Percentiles rank a stretch among this genome's conserved stretches.
Evolutionary conservation across 2,888 invertebrate genomes (phyloP).

Genomic region (Tupiocoris notatus): DNA sequence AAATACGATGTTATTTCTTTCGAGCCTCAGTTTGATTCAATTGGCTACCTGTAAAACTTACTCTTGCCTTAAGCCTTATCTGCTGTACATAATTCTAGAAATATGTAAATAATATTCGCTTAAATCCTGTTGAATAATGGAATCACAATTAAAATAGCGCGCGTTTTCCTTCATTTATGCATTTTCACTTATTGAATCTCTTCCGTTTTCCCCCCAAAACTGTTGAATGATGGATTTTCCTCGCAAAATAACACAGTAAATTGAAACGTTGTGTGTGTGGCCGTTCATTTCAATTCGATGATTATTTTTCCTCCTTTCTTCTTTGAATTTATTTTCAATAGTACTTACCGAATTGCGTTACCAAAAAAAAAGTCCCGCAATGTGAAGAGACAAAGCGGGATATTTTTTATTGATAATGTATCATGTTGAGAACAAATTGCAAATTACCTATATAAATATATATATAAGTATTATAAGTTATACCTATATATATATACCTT

Average conservation of each 20-base stretch:
- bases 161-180: not conserved
- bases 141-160: not conserved
- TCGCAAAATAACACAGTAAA: too few relatives aligned
- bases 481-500: constrained; percentile 25
- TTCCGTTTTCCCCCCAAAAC: too few relatives aligned
- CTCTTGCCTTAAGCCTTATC: constrained; percentile 31
- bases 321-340: too few relatives aligned
- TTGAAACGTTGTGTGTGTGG: too few relatives aligned
- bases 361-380: too few relatives aligned
- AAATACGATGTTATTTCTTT: not conserved
- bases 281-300: too few relatives aligned
- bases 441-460: constrained; percentile 1
- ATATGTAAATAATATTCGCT: constrained; percentile 36
- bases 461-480: constrained; percentile 31
- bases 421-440: not conserved
- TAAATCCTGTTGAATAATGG: constrained; percentile 8
- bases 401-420: not conserved
- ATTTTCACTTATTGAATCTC: too few relatives aligned
- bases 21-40: not conserved
- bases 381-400: too few relatives aligned
- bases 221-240: too few relatives aligned
- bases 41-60: constrained; percentile 21
- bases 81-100: constrained; percentile 30
- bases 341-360: too few relatives aligned
- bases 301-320: too few relatives aligned